Evolutionary conservation across 2,797 vertebrate species (phyloP).

Genomic region (Pygocentrus nattereri): DNA sequence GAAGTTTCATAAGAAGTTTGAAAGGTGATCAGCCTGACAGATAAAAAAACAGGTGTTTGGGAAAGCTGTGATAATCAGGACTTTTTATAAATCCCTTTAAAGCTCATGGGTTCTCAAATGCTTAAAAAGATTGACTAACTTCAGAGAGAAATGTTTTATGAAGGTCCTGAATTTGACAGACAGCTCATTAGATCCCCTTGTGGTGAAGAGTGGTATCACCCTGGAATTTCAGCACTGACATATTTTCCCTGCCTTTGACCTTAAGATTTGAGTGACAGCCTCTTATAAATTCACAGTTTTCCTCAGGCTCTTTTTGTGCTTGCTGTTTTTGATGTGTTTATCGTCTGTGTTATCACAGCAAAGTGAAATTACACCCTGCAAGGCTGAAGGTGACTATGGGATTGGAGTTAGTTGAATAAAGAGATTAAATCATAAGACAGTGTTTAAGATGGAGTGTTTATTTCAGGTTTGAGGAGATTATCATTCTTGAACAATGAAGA

Average conservation of each 20-base stretch:
- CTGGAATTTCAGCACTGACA: constrained; percentile 23
- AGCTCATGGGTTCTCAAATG: constrained; percentile 17
- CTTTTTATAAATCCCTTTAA: constrained; percentile 18
- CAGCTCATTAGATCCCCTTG: constrained; percentile 71
- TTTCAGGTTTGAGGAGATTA: constrained; percentile 69
- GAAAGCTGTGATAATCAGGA: not conserved
- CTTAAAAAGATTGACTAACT: not conserved
- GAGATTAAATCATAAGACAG: constrained; percentile 64
- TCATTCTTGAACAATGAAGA: constrained; percentile 70
- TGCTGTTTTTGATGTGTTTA: constrained; percentile 65
- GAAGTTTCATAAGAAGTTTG: constrained; percentile 1
- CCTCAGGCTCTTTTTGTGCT: constrained; percentile 6
- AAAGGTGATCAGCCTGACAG: not conserved
- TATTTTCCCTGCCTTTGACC: constrained; percentile 36
- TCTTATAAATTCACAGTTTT: constrained; percentile 40
- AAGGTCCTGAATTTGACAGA: constrained; percentile 40
- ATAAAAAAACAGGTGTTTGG: not conserved
- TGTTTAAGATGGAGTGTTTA: constrained; percentile 54
- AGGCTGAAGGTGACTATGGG: constrained; percentile 69
- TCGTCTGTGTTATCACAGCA: constrained; percentile 63
- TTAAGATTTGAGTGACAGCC: constrained; percentile 55
- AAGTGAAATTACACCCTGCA: constrained; percentile 60
- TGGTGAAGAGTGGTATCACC: constrained; percentile 58
- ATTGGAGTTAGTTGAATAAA: constrained; percentile 63
- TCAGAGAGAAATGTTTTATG: constrained; percentile 44